Base-by-base conservation (phyloP, 2,888 invertebrate genomes). In the Leucophora obtusa region DNA sequence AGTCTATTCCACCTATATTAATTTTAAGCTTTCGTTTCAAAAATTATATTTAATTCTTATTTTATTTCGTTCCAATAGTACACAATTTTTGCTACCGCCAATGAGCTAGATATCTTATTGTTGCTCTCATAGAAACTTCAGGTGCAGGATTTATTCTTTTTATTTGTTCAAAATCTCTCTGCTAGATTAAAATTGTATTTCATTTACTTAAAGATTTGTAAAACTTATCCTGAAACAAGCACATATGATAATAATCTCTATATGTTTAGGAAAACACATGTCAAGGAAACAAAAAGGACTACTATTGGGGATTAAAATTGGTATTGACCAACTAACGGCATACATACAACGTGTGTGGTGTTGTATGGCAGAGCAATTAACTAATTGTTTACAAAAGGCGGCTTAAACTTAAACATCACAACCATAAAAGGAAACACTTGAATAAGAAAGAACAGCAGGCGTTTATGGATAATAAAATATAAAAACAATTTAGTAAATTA, bases 311-410 rank as follows among this genome's bases (percentile, higher is more conserved):
- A 76, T 80, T 80, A 76, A 28, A 11, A 6, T 28, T 50, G n/a
- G 15, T 33, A 33, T 28, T 51, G 15, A 15, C 47, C 38, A 21
- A 11, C 24, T 50, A 28, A 1, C 2, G 2, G 5, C 24, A 28
- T 28, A 53, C 15, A 47, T 47, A 47, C 82, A 81, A 79, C 82
- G 82, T 82, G 82, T 82, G 82, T 81, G 82, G 82, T 81, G 82
- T 62, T 24, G 70, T 77, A 66, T 66, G 50, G 43, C 8, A 73
- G 69, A 65, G 33, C 60, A 66, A 73, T 81, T 77, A 81, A 74
- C 70, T 62, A 81, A 77, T 74, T 77, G 70, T 77, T 60, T 60
- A 33, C 51, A 15, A 66, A 43, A 62, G 73, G 81, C 81, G 81
- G 73, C 81, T 81, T 77, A 50, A 17, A 60, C 10, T 38, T 38